Conservation (phyloP, 92 coral and sea anemone species). For the Siderastrea siderea region DNA sequence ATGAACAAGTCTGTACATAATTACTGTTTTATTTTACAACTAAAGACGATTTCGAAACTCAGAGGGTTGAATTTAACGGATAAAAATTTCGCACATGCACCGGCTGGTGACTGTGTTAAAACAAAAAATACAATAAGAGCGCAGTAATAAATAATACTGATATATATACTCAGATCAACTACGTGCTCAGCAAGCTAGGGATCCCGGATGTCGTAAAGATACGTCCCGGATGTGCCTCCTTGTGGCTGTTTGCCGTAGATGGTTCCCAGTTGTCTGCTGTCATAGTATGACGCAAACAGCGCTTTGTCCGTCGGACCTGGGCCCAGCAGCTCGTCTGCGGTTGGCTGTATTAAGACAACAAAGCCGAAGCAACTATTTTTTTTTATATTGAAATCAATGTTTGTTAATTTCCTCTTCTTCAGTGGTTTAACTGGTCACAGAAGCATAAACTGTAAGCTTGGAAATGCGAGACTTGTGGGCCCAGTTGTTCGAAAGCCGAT, state of each 20-base stretch:
- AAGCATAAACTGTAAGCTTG: no score
- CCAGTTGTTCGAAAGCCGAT: no score
- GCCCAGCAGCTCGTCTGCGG: constrained; percentile 78
- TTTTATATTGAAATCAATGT: no score
- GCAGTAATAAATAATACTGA: not conserved
- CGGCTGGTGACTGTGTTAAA: not conserved
- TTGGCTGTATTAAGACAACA: constrained; percentile 68
- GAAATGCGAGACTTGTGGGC: no score
- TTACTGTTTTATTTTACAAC: not conserved
- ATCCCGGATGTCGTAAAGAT: not conserved
- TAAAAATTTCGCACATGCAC: not conserved
- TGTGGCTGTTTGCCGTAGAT: not conserved
- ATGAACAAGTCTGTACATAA: not conserved
- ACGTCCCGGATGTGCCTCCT: not conserved
- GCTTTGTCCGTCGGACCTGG: constrained; percentile 80
- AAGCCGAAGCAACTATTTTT: no score
- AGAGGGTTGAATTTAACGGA: not conserved
- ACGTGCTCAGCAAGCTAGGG: not conserved
- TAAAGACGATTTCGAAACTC: not conserved
- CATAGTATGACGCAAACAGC: constrained; percentile 86
- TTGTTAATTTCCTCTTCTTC: no score
- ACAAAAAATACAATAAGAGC: not conserved
- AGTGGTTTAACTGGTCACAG: no score
- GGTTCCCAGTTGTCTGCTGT: not conserved
- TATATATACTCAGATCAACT: no score